A percentile compares a stretch with the other conserved stretches of the same genome.
Conservation (phyloP, 1,140 invertebrate species). For the Dufourea novaeangliae region DNA sequence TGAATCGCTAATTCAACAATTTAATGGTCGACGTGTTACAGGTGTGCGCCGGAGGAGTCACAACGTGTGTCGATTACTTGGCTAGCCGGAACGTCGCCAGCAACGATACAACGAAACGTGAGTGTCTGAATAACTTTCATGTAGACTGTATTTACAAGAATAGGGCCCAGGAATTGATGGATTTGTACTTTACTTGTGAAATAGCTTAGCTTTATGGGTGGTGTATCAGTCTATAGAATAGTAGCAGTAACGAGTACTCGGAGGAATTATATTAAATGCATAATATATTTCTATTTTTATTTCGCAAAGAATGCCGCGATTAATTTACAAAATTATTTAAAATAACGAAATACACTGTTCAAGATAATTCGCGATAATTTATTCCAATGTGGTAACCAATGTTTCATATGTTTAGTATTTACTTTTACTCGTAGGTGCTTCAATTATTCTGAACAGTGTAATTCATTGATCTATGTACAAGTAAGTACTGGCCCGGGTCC, state of each 20-base stretch:
- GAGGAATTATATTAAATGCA: neutral
- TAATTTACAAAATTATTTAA: conserved; percentile 22
- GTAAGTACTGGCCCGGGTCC: conserved; percentile 68
- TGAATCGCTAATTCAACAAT: conserved; percentile 34
- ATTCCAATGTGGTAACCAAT: conserved; percentile 2
- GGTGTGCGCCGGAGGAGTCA: neutral
- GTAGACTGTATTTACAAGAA: conserved; percentile 31
- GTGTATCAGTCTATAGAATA: neutral
- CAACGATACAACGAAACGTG: neutral
- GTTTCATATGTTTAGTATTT: neutral
- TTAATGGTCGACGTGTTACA: conserved; percentile 24
- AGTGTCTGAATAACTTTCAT: neutral
- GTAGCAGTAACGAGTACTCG: conserved; percentile 7
- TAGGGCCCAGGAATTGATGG: conserved; percentile 41
- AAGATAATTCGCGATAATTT: neutral
- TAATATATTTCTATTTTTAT: conserved; percentile 20
- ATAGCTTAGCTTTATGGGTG: conserved; percentile 19
- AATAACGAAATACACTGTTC: conserved; percentile 14
- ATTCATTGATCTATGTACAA: conserved; percentile 47
- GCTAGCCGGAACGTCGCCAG: neutral
- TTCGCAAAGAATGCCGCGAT: neutral
- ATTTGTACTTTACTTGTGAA: conserved; percentile 49
- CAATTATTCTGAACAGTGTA: conserved; percentile 24
- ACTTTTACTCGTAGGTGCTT: neutral
- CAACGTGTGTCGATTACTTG: neutral